Evolutionary conservation across 2,113 vertebrate species (phyloP).

Genomic region (Quiscalus mexicanus): DNA sequence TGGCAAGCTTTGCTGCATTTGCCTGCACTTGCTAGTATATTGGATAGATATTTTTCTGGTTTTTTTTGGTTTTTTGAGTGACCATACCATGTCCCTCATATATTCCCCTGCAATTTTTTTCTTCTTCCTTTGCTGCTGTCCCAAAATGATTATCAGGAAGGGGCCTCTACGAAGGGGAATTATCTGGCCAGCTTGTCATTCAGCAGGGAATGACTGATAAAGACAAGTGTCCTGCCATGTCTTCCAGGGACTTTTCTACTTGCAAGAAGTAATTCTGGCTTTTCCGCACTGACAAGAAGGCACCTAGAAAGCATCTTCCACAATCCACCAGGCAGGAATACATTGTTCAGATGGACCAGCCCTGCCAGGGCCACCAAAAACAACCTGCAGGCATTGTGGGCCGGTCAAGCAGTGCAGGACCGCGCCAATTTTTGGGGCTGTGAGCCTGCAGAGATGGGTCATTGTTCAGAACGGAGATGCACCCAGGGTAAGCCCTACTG

Average conservation of each 20-base stretch:
- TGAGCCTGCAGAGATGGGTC: not conserved
- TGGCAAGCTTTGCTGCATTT: no score
- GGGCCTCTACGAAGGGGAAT: not conserved
- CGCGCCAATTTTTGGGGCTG: not conserved
- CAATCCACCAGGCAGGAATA: not conserved
- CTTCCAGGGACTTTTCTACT: not conserved
- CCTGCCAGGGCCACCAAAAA: not conserved
- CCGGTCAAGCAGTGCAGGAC: not conserved
- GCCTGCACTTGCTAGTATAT: no score
- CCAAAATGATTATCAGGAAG: not conserved
- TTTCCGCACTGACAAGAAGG: not conserved
- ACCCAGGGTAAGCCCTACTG: not conserved
- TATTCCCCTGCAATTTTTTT: no score
- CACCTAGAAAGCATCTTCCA: not conserved
- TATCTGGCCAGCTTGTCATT: not conserved
- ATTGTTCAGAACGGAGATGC: not conserved
- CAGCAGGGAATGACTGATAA: not conserved
- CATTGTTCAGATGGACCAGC: not conserved
- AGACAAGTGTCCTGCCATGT: fast-evolving
- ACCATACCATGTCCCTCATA: no score
- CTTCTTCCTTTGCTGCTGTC: not conserved
- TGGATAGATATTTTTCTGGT: no score
- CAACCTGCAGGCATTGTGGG: fast-evolving
- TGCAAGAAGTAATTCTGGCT: not conserved
- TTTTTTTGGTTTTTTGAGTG: no score